Percentiles rank a stretch among this genome's conserved stretches.
phyloP scores from a whole-genome alignment of 2,888 invertebrate species.

The Calephelis perditalis region DNA sequence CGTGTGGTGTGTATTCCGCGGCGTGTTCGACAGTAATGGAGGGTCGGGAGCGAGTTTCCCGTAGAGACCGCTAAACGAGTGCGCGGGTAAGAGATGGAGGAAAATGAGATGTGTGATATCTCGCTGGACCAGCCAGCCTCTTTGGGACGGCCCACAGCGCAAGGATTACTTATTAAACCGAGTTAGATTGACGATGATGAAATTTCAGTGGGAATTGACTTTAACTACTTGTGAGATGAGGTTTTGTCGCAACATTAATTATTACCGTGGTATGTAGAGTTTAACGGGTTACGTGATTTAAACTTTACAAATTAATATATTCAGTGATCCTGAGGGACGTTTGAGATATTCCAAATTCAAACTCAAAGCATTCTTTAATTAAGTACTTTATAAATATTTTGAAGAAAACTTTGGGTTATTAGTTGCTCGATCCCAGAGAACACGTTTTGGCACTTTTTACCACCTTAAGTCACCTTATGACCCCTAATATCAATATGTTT shows the following conservation, averaged over 20 bases:
- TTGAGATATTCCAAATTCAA: no score
- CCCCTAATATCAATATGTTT: no score
- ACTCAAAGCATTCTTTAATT: no score
- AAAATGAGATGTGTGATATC: conserved; percentile 61
- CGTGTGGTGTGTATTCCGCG: conserved; percentile 34
- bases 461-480: no score
- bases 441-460: no score
- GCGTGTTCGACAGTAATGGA: conserved; percentile 48
- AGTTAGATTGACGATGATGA: conserved; percentile 75
- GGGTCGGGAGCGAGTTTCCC: conserved; percentile 52
- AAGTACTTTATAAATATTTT: no score
- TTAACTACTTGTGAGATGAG: conserved; percentile 64
- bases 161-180: conserved; percentile 70
- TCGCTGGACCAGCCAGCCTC: conserved; percentile 57
- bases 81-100: conserved; percentile 60
- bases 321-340: not conserved
- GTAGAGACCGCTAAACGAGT: conserved; percentile 50
- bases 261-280: conserved; percentile 37
- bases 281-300: conserved; percentile 20
- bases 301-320: conserved; percentile 12
- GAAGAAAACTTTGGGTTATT: no score
- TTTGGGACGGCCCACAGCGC: conserved; percentile 64
- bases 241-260: conserved; percentile 64
- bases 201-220: conserved; percentile 76
- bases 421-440: no score